Evolutionary conservation across 2,888 invertebrate species (phyloP), one percentile per base, ranked within the genome.

Genomic region (Ennomos fuscantarius): DNA sequence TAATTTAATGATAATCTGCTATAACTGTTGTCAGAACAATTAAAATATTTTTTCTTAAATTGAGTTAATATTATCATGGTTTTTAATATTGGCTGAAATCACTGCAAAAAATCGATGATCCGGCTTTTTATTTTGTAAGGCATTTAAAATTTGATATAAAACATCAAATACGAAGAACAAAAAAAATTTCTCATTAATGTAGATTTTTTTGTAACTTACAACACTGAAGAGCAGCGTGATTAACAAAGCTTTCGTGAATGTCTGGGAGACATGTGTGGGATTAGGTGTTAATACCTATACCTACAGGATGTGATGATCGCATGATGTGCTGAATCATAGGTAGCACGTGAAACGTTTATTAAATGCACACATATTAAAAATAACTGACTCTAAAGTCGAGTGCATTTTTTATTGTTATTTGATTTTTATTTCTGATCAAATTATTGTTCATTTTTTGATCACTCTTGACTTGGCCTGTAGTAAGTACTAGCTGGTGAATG

Each of bases 261-360:
- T 78, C 69, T 74, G 72, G 65, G 60, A 62, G 72, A 70, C 79
- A 83, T 74, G 76, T 86, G 84, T 78, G 74, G 73, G 64, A 65
- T 69, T 71, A 72, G 64, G 71, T 58, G 70, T 24, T n/a, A 24
- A 24, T 24, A 24, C 24, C 1, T n/a, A 47, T 78, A 76, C 72
- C 68, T 75, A 78, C 79, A 79, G 81, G 81, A 83, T 76, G 74
- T 71, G 76, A 66, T 75, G 69, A 47, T 47, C 47, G 39, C 15
- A 58, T 58, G 40, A 45, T 40, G 40, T 50, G 12, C 52, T 66
- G 64, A 66, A 62, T 66, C 64, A 66, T 58, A 42, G 13, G 10
- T 49, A 24, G 39, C 39, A 55, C 33, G 1, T 10, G 36, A 42
- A 45, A 2, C 8, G 36, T 47, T 36, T 36, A 42, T 36, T 15